Percentiles rank a stretch among this genome's conserved stretches.
Conservation (phyloP, 2,888 invertebrate species). For the Alentia gelatinosa region DNA sequence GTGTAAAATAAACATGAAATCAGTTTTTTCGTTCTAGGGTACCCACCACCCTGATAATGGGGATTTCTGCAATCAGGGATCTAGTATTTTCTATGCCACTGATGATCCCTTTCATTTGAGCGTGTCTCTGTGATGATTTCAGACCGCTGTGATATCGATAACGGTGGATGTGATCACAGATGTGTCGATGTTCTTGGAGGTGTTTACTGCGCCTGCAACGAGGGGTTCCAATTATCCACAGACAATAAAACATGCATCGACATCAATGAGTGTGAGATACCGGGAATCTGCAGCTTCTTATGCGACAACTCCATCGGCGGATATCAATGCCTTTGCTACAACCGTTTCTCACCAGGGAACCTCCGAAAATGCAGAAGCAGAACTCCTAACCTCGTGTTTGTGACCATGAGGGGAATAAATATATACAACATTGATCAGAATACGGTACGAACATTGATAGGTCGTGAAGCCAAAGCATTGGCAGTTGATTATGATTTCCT, state of each 20-base stretch:
- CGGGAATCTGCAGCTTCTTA: neutral
- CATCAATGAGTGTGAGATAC: neutral
- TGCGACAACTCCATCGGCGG: neutral
- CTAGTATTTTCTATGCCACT: too few species aligned
- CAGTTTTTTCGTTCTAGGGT: too few species aligned
- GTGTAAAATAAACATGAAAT: too few species aligned
- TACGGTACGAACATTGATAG: neutral
- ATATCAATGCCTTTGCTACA: neutral
- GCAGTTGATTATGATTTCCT: neutral
- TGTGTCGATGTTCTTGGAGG: neutral
- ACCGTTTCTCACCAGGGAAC: neutral
- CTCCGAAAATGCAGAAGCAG: neutral
- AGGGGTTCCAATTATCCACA: neutral
- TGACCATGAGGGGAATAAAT: neutral
- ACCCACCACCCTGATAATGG: too few species aligned
- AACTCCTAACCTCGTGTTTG: neutral
- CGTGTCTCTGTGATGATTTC: too few species aligned
- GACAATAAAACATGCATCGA: neutral
- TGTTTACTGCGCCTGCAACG: neutral
- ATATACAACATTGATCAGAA: neutral
- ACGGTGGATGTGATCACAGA: neutral
- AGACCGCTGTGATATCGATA: neutral
- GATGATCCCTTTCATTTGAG: too few species aligned
- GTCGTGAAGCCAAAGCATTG: neutral
- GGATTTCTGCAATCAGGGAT: too few species aligned